Base-by-base conservation (phyloP, 2,888 invertebrate genomes). In the Drosophila barbarae region DNA sequence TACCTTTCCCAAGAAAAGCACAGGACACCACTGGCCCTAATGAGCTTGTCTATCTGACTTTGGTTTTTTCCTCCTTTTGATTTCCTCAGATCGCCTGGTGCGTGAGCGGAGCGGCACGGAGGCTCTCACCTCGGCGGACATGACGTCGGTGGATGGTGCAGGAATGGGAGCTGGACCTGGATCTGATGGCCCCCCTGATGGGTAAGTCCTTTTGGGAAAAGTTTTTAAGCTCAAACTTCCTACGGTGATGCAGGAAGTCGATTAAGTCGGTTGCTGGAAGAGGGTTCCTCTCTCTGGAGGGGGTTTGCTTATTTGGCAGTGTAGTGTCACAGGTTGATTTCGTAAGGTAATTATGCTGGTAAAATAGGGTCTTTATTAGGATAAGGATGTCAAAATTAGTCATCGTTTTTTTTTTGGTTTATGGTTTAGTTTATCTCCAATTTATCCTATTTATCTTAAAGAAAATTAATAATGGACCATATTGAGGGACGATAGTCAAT, bases 121-220 rank as follows among this genome's bases (percentile, higher is more conserved):
- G 60, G 88, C 89, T 32, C 77, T 89, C 38, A 88, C 88, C n/a
- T 88, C 89, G 30, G 89, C 89, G 34, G 89, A 89, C 72, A 88
- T 89, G 89, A 88, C 85, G 28, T 84, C 82, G 53, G 41, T 41
- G 21, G 64, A 18, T 3, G 77, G 61, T 13, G 13, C 23, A 21
- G 59, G 50, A n/a, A 34, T n/a, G 26, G 56, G 30, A 10, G 44
- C 15, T 32, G 67, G 54, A n/a, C 8, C 51, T 44, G 67, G 54
- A 32, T 12, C 51, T 41, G 88, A 87, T 60, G 80, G 77, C 35
- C 69, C 35, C 23, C 52, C 74, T 69, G 87, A 86, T 74, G 86
- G 87, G 89, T 89, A 79, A 85, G 47, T 68, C 63, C 64, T 61
- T 58, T 18, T 30, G 8, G 8, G 21, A 55, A 70, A 79, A 60